Evolutionary conservation across 2,113 vertebrate genomes (phyloP), one percentile per base, ranked within the genome.

Genomic region (Oreochromis niloticus): DNA sequence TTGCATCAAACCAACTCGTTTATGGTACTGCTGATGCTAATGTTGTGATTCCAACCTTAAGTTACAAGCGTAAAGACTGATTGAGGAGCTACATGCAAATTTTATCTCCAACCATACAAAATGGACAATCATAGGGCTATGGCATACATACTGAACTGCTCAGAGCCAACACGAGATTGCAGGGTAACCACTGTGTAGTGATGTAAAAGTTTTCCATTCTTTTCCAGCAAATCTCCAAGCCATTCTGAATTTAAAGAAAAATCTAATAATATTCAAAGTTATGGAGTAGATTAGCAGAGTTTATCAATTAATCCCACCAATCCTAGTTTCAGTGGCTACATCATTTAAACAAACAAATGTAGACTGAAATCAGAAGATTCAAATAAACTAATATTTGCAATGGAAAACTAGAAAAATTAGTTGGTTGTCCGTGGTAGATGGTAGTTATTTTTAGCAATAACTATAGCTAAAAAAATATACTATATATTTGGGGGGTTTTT

Each of bases 181-280:
- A 30, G 41, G 41, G 14, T 48, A 75, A 27, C 41, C 24, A 48
- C 7, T 41, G 34, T 0, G 36, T 41, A 68, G 17, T 68, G 63
- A 39, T 0, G 10, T 3, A 43, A 71, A 71, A 0, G 39, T n/a
- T 46, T 30, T 30, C 27, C 3, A 30, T 32, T 32, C 4, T 11
- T 75, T 27, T 6, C 41, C 41, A 48, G 14, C 24, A 48, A 24
- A 48, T 30, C 9, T 32, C 9, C 43, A 50, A 78, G 16, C 34
- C 43, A 75, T 32, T 50, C 16, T 30, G 46, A 78, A 78, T 12
- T 32, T 0, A 78, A 78, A 50, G 27, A 3, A 4, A 78, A 78
- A 32, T 50, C 2, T 0, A 48, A 19, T 30, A 32, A 30, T 4
- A 48, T 43, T 24, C 7, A 43, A 16, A 71, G n/a, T 27, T 71